These are phyloP conservation scores for Molorchus minor DNA, from an alignment of 2,888 invertebrate species.

Conservation along the genomic window DNA sequence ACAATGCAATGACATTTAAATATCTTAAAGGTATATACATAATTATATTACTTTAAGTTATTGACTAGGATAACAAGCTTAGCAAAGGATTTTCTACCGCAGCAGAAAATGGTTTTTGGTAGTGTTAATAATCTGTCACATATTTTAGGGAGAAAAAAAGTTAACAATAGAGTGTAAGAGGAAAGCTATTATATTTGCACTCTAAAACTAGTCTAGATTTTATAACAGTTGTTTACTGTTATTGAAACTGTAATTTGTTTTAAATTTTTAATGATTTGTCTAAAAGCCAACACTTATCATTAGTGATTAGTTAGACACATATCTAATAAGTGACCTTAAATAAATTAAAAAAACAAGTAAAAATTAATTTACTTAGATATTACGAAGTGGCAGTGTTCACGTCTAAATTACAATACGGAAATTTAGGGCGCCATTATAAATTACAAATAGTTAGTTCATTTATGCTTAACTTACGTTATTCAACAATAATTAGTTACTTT, in stretches of 20 bases:
- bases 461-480: constrained; percentile 47
- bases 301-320: constrained; percentile 13
- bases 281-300: constrained; percentile 22
- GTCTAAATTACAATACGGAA: constrained; percentile 46
- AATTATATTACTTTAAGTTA: no score
- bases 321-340: background rate
- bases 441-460: constrained; percentile 32
- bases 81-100: no score
- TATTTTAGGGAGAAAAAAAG: no score
- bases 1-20: no score
- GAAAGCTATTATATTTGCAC: background rate
- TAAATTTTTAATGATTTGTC: constrained; percentile 19
- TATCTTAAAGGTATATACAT: no score
- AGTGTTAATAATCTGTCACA: no score
- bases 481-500: constrained; percentile 41
- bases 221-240: background rate
- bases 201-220: constrained; percentile 1
- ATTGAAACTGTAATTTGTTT: constrained; percentile 1
- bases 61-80: no score
- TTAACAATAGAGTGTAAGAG: background rate
- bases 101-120: no score
- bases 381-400: constrained; percentile 58
- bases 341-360: constrained; percentile 48
- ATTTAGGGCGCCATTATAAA: constrained; percentile 37
- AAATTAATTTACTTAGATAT: constrained; percentile 46